Conservation (phyloP, 2,888 invertebrate genomes). For the Athripsodes cinereus region DNA sequence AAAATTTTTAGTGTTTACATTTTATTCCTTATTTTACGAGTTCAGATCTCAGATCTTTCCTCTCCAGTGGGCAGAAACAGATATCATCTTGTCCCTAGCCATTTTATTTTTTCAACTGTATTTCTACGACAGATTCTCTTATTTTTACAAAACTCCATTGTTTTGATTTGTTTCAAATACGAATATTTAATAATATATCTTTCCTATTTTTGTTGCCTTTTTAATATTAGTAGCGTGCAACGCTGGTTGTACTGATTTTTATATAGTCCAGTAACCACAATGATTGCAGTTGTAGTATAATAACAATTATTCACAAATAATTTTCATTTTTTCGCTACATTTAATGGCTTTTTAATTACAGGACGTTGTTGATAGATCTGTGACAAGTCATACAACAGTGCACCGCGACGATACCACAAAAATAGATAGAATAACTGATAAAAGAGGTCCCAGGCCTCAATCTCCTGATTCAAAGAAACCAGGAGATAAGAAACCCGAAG, state of each 20-base stretch:
- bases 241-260: not conserved
- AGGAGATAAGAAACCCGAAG: slow-evolving; percentile 29
- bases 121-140: no score
- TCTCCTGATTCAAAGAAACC: slow-evolving; percentile 32
- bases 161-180: no score
- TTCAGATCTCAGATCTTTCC: not conserved
- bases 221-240: not conserved
- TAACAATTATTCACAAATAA: no score
- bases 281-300: no score
- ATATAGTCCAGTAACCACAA: no score
- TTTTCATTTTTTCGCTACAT: no score
- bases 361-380: slow-evolving; percentile 26
- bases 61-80: no score
- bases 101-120: no score
- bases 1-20: not conserved
- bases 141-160: no score
- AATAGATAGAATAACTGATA: slow-evolving; percentile 21
- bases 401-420: slow-evolving; percentile 43
- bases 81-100: no score
- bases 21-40: not conserved
- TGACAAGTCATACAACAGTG: slow-evolving; percentile 38
- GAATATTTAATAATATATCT: not conserved
- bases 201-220: not conserved
- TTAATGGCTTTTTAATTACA: slow-evolving; percentile 4
- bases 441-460: slow-evolving; percentile 12